Percentiles rank a stretch among this genome's conserved stretches.
Evolutionary conservation across 2,113 vertebrate genomes (phyloP).

Genomic region (Coryphaenoides rupestris): DNA sequence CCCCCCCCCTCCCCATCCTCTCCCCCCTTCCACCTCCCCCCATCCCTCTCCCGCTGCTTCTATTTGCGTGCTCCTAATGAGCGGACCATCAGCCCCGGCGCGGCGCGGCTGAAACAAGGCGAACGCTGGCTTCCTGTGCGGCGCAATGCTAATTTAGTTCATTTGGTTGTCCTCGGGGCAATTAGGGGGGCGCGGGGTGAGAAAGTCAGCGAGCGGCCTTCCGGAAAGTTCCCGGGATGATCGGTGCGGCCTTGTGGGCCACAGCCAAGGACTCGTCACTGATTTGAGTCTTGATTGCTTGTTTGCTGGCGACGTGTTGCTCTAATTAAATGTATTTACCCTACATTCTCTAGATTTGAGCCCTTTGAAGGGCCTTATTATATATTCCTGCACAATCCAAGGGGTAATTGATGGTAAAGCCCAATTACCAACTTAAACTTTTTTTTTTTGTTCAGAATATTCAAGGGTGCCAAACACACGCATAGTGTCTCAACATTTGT

Average conservation of each 20-base stretch:
- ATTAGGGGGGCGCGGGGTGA: constrained; percentile 66
- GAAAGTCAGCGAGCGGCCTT: constrained; percentile 43
- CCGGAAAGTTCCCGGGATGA: constrained; percentile 44
- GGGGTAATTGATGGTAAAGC: constrained; percentile 48
- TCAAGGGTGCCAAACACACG: too few species aligned
- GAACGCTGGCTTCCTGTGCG: constrained; percentile 50
- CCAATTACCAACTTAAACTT: constrained; percentile 7
- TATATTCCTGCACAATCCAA: constrained; percentile 30
- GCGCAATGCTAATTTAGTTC: constrained; percentile 67
- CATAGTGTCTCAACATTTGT: too few species aligned
- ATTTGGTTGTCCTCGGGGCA: constrained; percentile 66
- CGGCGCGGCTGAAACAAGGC: constrained; percentile 45
- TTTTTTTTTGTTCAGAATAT: too few species aligned
- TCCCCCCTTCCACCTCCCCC: too few species aligned
- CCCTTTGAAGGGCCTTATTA: constrained; percentile 60
- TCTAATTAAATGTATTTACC: constrained; percentile 65
- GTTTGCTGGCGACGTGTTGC: constrained; percentile 60
- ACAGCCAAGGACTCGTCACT: background rate
- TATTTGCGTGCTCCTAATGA: constrained; percentile 66
- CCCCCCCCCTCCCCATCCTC: too few species aligned
- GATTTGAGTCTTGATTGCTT: constrained; percentile 50
- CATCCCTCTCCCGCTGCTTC: constrained; percentile 23
- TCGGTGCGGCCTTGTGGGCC: constrained; percentile 34
- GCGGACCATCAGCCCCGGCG: constrained; percentile 53
- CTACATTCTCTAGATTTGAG: constrained; percentile 52